These are phyloP conservation scores for Oceanites oceanicus DNA, from an alignment of 2,113 vertebrate species.

Conservation along the genomic window DNA sequence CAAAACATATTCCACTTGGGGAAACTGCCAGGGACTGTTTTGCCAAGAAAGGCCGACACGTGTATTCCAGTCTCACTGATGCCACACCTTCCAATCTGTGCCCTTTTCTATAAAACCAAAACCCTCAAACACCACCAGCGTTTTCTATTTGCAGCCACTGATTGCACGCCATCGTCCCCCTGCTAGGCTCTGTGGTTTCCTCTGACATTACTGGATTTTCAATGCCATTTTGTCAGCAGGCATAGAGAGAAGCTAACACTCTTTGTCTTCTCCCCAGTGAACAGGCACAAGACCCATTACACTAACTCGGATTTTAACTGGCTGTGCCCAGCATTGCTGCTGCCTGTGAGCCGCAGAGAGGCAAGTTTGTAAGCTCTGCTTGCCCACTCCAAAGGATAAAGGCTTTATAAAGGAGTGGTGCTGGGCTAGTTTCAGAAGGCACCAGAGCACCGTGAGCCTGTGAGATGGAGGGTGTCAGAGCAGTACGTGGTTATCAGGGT, in stretches of 20 bases:
- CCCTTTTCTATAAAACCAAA: neutral
- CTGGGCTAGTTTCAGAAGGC: neutral
- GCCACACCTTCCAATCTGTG: neutral
- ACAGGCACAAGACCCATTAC: neutral
- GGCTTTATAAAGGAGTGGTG: neutral
- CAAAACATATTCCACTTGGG: neutral
- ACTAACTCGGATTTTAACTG: neutral
- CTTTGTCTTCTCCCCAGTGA: neutral
- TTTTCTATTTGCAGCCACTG: neutral
- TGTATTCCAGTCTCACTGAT: neutral
- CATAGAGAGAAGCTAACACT: neutral
- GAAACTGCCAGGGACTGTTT: neutral
- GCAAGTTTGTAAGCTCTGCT: neutral
- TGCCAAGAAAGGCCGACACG: accelerated
- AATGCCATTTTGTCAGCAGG: neutral
- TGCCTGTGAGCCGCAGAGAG: neutral
- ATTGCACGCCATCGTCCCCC: accelerated
- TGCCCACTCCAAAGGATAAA: neutral
- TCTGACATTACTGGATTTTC: neutral
- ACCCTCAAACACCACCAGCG: neutral
- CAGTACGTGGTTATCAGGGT: neutral
- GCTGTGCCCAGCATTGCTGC: neutral
- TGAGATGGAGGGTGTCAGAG: neutral
- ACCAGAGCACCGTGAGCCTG: neutral
- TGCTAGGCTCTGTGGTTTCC: neutral